phyloP scores from a whole-genome alignment of 1,140 invertebrate genomes.

The Drosophila nebulosa region DNA sequence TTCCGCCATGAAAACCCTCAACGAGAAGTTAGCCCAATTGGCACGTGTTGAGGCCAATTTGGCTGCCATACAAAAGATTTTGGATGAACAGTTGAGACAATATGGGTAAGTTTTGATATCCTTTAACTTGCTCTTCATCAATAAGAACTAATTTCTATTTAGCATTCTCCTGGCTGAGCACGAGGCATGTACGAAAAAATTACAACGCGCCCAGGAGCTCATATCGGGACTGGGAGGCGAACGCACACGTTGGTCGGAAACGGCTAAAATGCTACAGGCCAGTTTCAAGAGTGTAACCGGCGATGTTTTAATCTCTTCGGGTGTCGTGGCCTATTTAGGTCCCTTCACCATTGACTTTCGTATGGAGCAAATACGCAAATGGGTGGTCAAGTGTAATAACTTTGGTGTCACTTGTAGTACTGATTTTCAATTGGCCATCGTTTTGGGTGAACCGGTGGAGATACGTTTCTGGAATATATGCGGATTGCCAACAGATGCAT shows the following conservation, averaged over 20 bases:
- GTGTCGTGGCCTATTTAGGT: slow-evolving; percentile 94
- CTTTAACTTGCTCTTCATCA: neutral
- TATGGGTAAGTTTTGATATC: slow-evolving; percentile 50
- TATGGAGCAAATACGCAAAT: slow-evolving; percentile 84
- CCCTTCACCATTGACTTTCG: slow-evolving; percentile 92
- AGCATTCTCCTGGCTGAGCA: slow-evolving; percentile 90
- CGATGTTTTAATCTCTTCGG: slow-evolving; percentile 93
- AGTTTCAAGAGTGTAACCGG: slow-evolving; percentile 87
- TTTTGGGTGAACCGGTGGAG: slow-evolving; percentile 92
- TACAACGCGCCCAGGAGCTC: slow-evolving; percentile 95
- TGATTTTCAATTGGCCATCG: slow-evolving; percentile 88
- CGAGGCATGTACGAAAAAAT: slow-evolving; percentile 92
- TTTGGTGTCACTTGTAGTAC: slow-evolving; percentile 88
- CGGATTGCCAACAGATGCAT: slow-evolving; percentile 93
- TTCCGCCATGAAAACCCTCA: slow-evolving; percentile 86
- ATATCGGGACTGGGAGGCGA: slow-evolving; percentile 93
- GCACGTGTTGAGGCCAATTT: slow-evolving; percentile 86
- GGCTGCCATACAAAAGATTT: slow-evolving; percentile 85
- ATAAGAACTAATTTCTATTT: slow-evolving; percentile 3
- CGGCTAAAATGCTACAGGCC: slow-evolving; percentile 88
- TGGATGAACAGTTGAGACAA: slow-evolving; percentile 84
- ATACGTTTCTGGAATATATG: slow-evolving; percentile 95
- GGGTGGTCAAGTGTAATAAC: slow-evolving; percentile 86
- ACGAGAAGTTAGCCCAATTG: slow-evolving; percentile 89
- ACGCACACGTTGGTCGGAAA: slow-evolving; percentile 90